Evolutionary conservation across 2,888 invertebrate genomes (phyloP), one percentile per base, ranked within the genome.

Genomic region (Polyploca ridens): DNA sequence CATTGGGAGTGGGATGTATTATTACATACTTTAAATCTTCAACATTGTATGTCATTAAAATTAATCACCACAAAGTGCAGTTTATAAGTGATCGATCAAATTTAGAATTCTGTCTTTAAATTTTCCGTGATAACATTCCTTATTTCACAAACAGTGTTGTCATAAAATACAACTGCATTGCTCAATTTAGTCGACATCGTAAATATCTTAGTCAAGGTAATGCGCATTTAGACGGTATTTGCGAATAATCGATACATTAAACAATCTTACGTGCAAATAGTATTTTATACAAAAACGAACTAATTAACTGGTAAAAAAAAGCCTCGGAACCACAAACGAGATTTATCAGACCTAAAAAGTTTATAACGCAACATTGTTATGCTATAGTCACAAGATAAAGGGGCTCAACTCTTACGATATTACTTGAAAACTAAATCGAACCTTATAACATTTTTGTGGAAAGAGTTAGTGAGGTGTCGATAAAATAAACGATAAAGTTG

Each of bases 151-250:
- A 54, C 54, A 19, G 54, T 54, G 10, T 54, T 19, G 54, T 54
- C 54, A 54, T 54, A 54, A 54, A 54, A 19, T 19, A 54, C 54
- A 54, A 54, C 7, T 54, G 54, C 54, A 54, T 54, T 54, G 54
- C 54, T 54, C 19, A 54, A 54, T 54, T 54, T 54, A 54, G 54
- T 54, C 54, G 54, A 54, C 54, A 54, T 54, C 54, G 54, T 54
- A 54, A 54, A 54, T 54, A 54, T 54, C 19, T 54, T 54, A 54
- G 54, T 54, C 54, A 19, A 54, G 54, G 54, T 19, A 54, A 54
- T 19, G 54, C 19, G 54, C 54, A 19, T 54, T 54, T 54, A 54
- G 54, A 54, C 54, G 54, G 19, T 54, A 54, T 54, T 54, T 54
- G 54, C 16, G 19, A 54, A 54, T 54, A 19, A 54, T 19, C 10